Evolutionary conservation across 2,113 vertebrate species (phyloP), one percentile per base, ranked within the genome.

Genomic region (Phyllopteryx taeniolatus): DNA sequence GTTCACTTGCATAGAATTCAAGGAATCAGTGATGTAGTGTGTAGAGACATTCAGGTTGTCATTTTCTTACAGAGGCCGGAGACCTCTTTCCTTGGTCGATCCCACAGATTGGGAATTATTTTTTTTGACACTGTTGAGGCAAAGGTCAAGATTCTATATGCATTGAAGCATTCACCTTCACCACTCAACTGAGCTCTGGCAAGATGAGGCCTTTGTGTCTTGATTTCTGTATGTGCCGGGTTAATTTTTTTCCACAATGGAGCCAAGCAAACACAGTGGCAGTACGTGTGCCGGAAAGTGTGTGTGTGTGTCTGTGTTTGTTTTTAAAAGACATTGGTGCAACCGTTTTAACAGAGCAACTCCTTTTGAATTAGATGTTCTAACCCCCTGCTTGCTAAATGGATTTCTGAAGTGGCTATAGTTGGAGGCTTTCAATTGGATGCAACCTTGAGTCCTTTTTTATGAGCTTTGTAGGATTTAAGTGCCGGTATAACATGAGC

Each of bases 341-440:
- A 84, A 87, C 87, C 83, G 44, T 90, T 93, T 92, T 91, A 91
- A 91, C 88, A 87, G 88, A 86, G 87, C 83, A 86, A 86, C 86
- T 89, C 89, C 90, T 90, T 91, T 93, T 93, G 92, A 94, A 92
- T 91, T 91, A 92, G 91, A 92, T 89, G 89, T 90, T 94, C 90
- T 86, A 86, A 86, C 86, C 87, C 86, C 81, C 79, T 73, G 73
- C 87, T 91, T 67, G 77, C 89, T 91, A 75, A 92, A 91, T 91
- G 86, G 85, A 79, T 93, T 89, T 90, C 83, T 91, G 85, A 87
- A 91, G 83, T 93, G 82, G 78, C 90, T 89, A 87, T 93, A 78
- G 89, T 82, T 93, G 83, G 88, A 88, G 91, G 83, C 86, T 90
- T 87, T 90, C 92, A 90, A 92, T 94, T 86, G 87, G 91, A 91